These are phyloP conservation scores for Andrena flavipes DNA, from an alignment of 2,888 invertebrate genomes.

Conservation along the genomic window DNA sequence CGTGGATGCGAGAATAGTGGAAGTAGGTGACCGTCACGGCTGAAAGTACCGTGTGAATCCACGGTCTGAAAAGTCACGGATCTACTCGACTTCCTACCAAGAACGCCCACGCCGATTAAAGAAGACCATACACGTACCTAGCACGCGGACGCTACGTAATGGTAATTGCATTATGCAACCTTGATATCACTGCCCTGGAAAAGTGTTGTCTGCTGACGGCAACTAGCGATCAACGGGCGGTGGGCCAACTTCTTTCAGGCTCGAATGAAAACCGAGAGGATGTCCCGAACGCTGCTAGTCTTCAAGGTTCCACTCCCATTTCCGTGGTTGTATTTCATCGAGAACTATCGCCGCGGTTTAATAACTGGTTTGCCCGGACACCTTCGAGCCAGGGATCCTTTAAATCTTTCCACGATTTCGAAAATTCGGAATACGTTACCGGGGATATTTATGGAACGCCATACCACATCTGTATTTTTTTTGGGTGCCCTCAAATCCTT, in stretches of 20 bases:
- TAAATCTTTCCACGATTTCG: conserved; percentile 19
- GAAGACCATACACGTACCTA: conserved; percentile 52
- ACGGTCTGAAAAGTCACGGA: conserved; percentile 43
- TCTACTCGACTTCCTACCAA: conserved; percentile 57
- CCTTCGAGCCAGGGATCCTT: not conserved
- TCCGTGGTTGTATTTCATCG: conserved; percentile 46
- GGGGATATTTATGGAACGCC: conserved; percentile 16
- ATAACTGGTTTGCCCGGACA: conserved; percentile 36
- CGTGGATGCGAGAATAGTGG: conserved; percentile 3
- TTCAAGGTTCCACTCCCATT: conserved; percentile 46
- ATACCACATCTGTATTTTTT: not conserved
- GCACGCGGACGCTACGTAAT: conserved; percentile 66
- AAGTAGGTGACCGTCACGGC: conserved; percentile 59
- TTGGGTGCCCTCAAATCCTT: conserved; percentile 41
- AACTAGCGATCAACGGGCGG: not conserved
- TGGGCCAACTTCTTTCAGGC: conserved; percentile 27
- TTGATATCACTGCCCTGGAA: conserved; percentile 59
- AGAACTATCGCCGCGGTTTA: conserved; percentile 26
- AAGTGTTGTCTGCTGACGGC: conserved; percentile 60
- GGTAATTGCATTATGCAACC: conserved; percentile 74
- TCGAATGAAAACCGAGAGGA: conserved; percentile 15
- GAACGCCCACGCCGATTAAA: conserved; percentile 65
- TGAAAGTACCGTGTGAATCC: conserved; percentile 60
- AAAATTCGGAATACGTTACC: conserved; percentile 26
- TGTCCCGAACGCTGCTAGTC: conserved; percentile 17